Percentiles rank a stretch among this genome's conserved stretches.
phyloP scores from a whole-genome alignment of 2,797 vertebrate species.

The Enteromius anoplus region DNA sequence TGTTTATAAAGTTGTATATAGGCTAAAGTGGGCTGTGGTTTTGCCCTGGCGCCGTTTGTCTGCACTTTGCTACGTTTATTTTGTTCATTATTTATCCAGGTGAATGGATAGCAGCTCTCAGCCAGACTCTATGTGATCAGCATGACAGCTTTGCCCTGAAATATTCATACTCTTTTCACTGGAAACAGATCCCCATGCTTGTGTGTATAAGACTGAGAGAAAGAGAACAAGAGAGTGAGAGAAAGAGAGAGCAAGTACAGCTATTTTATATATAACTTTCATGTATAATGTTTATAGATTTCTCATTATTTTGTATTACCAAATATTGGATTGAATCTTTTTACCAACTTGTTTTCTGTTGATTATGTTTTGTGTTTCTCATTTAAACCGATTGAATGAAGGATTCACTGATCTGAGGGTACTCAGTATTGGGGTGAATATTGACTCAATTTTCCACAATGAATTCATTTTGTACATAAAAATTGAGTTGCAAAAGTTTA shows the following conservation, averaged over 20 bases:
- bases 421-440: background rate
- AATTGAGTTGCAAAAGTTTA: background rate
- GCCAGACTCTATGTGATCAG: conserved; percentile 71
- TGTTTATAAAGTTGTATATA: background rate
- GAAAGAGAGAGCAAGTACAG: background rate
- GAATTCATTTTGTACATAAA: background rate
- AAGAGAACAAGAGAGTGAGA: background rate
- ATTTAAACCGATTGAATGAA: background rate
- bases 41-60: conserved; percentile 67
- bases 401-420: background rate
- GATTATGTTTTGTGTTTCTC: background rate
- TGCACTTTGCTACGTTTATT: conserved; percentile 76
- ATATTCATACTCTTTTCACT: conserved; percentile 76
- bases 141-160: conserved; percentile 74
- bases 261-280: background rate
- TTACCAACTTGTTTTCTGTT: background rate
- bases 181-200: conserved; percentile 68
- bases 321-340: background rate
- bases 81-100: conserved; percentile 81
- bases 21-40: conserved; percentile 4
- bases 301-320: background rate
- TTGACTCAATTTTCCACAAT: background rate
- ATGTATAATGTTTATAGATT: background rate
- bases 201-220: conserved; percentile 21
- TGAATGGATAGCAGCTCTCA: conserved; percentile 71